Base-by-base conservation (phyloP, 2,797 vertebrate species). In the Hypotaenidia okinawae region DNA sequence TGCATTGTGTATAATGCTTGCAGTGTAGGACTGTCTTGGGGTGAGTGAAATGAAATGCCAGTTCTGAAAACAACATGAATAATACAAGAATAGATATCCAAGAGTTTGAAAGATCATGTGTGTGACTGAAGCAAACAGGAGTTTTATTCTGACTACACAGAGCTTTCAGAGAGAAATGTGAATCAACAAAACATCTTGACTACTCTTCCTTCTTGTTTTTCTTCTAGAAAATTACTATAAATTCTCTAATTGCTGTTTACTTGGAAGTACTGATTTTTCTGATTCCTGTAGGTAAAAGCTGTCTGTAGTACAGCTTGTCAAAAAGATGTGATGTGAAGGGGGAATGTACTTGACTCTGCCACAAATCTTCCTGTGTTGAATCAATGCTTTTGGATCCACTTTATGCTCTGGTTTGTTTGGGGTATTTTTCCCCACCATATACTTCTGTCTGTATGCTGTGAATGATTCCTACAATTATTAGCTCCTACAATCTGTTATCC, bases 341-440 rank as follows among this genome's bases (percentile, higher is more conserved):
- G 33, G 45, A 78, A 35, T 43, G 19, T 57, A 28, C 9, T 84
- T 61, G 28, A 81, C 14, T 33, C 30, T 75, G 24, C 22, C 27
- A 30, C 27, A 82, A 55, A 54, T 27, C 32, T 17, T 93, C 11
- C 33, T 37, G 9, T 87, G 66, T 45, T 54, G 35, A 78, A 81
- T 32, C 15, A 58, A 2, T 16, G n/a, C 41, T 16, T 85, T 70
- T 6, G 11, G 54, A 79, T 52, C 24, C 2, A n/a, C 66, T 54
- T 54, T 51, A 22, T 24, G 2, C 33, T 78, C 33, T 13, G 19
- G 19, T 32, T 49, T 23, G 47, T 49, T 49, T 49, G 47, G 43
- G 43, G 43, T 45, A 19, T 49, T 27, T 5, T 10, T 4, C 6
- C 0, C 3, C 2, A 13, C 5, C 5, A 16, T 12, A 19, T 28